Evolutionary conservation across 2,113 vertebrate genomes (phyloP).

Genomic region (Oreotrochilus melanogaster): DNA sequence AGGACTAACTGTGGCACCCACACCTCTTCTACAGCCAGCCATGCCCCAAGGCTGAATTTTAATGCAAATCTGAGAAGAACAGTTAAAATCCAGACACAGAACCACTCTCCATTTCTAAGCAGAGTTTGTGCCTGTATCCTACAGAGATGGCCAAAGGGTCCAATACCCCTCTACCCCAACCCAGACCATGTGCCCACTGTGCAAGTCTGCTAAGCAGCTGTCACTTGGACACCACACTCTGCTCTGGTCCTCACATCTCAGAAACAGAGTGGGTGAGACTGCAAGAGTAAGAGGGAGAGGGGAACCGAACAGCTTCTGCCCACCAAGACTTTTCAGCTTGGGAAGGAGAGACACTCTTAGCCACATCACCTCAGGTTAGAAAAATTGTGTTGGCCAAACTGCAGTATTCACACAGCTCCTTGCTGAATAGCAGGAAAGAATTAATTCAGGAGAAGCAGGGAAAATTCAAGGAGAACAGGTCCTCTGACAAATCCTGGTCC

Average conservation of each 20-base stretch:
- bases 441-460: not conserved
- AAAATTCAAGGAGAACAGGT: not conserved
- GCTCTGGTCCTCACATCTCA: not conserved
- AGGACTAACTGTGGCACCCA: not conserved
- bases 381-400: not conserved
- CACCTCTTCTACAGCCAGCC: not conserved
- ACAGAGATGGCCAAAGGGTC: not conserved
- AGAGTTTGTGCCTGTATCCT: not conserved
- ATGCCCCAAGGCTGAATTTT: not conserved
- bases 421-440: not conserved
- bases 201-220: not conserved
- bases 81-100: not conserved
- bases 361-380: not conserved
- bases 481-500: not conserved
- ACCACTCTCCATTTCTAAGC: not conserved
- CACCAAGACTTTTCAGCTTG: not conserved
- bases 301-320: not conserved
- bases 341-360: not conserved
- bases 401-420: not conserved
- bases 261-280: not conserved
- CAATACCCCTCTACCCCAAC: not conserved
- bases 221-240: not conserved
- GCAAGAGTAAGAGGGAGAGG: not conserved
- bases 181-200: accelerated
- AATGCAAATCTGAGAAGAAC: not conserved